Evolutionary conservation across 2,113 vertebrate genomes (phyloP).

Genomic region (Spermophilus dauricus): DNA sequence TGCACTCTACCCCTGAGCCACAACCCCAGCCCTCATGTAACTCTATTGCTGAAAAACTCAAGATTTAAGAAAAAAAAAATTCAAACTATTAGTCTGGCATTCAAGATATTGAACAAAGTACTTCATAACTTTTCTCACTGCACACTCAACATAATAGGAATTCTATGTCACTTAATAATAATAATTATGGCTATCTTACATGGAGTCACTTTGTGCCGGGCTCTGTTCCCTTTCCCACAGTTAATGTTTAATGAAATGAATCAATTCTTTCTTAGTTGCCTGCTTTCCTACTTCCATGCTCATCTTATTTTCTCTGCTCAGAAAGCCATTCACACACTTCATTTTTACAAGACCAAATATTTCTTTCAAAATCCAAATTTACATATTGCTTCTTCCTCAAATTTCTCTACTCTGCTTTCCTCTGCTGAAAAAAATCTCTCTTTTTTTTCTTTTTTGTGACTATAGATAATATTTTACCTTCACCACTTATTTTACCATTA

Average conservation of each 20-base stretch:
- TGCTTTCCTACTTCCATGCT: not conserved
- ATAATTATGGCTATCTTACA: not conserved
- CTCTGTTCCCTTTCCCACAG: not conserved
- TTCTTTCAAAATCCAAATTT: slow-evolving; percentile 15
- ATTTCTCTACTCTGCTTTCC: not conserved
- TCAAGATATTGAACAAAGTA: slow-evolving; percentile 33
- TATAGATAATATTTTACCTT: slow-evolving; percentile 32
- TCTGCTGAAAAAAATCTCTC: not conserved
- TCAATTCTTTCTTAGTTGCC: not conserved
- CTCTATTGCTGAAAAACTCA: slow-evolving; percentile 46
- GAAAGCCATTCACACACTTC: not conserved
- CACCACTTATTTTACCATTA: not conserved
- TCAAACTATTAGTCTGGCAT: not conserved
- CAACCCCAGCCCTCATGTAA: not conserved
- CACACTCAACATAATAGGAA: not conserved
- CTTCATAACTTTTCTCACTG: not conserved
- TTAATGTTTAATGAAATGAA: not conserved
- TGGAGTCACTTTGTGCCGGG: not conserved
- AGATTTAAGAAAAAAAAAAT: not conserved
- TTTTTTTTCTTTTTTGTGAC: not conserved
- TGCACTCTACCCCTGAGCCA: too few species aligned
- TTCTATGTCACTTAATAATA: slow-evolving; percentile 37
- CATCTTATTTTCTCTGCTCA: slow-evolving; percentile 32
- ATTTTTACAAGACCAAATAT: slow-evolving; percentile 31
- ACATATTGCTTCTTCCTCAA: not conserved